phyloP scores from a whole-genome alignment of 2,113 vertebrate species.

The Vulpes lagopus region DNA sequence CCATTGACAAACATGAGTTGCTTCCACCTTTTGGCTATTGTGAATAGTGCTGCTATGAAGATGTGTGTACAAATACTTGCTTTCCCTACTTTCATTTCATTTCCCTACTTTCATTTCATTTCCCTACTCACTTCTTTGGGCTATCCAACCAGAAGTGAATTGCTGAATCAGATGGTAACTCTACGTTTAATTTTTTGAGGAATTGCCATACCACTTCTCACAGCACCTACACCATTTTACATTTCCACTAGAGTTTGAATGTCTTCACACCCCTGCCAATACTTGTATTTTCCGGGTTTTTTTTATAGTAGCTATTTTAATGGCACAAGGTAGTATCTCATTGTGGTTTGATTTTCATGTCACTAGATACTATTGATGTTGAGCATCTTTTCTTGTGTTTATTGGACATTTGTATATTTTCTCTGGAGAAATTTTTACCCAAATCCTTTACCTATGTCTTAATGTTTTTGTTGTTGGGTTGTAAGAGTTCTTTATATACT shows the following conservation, averaged over 20 bases:
- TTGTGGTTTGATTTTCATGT: not conserved
- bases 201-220: not conserved
- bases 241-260: not conserved
- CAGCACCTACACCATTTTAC: not conserved
- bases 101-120: too few species aligned
- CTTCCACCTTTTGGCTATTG: too few species aligned
- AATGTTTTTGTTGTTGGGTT: not conserved
- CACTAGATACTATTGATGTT: not conserved
- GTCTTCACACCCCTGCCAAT: not conserved
- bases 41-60: not conserved
- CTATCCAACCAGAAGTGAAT: rapidly evolving
- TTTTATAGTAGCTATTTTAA: too few species aligned
- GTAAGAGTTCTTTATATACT: not conserved
- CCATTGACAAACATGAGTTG: rapidly evolving
- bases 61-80: not conserved
- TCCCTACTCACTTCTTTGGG: not conserved
- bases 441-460: not conserved
- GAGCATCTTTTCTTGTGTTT: not conserved
- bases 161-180: not conserved
- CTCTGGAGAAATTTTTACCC: not conserved
- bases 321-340: not conserved
- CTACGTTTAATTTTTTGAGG: not conserved
- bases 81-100: not conserved
- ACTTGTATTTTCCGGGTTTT: not conserved
- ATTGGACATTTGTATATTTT: not conserved